Evolutionary conservation across 2,888 invertebrate genomes (phyloP), one percentile per base, ranked within the genome.

Genomic region (Saturnia pavonia): DNA sequence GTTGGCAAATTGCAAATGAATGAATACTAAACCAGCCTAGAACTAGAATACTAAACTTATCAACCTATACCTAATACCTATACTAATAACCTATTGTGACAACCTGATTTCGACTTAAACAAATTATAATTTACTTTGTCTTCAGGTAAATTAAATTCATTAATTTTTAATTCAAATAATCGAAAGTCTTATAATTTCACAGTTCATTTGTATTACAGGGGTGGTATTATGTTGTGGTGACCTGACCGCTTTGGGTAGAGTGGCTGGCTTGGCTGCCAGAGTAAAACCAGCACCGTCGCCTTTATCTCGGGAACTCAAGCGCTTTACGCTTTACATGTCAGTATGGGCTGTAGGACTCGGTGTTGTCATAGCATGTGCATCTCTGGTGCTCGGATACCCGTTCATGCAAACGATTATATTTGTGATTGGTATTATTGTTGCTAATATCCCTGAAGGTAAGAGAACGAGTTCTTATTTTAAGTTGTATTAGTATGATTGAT

Each of bases 341-440:
- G 96, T 97, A 70, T 98, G 97, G 85, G 98, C 98, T 75, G 96
- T 98, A 70, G 96, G 97, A 86, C 95, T 98, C 74, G 98, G 98
- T 72, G 95, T 99, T 19, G 96, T 98, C 69, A 99, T 99, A 95
- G 99, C 99, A 94, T 88, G 97, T 69, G 98, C 99, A 82, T 98
- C 99, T 71, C 96, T 99, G 88, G 95, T 97, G 80, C 95, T 99
- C 74, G 99, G 99, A 78, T 99, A 99, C 91, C 97, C 98, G 86
- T 99, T 99, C 97, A 95, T 99, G 85, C 99, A 99, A 90, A 99
- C 99, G 79, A 98, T 98, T 74, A 98, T 99, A 89, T 99, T 99
- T 95, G 95, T 99, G 77, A 99, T 99, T 90, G 95, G 95, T 80
- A 99, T 99, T 88, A 99, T 99, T 91, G 99, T 99, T 70, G 99